Conservation (phyloP, 2,888 invertebrate species). For the Linyphia triangularis region DNA sequence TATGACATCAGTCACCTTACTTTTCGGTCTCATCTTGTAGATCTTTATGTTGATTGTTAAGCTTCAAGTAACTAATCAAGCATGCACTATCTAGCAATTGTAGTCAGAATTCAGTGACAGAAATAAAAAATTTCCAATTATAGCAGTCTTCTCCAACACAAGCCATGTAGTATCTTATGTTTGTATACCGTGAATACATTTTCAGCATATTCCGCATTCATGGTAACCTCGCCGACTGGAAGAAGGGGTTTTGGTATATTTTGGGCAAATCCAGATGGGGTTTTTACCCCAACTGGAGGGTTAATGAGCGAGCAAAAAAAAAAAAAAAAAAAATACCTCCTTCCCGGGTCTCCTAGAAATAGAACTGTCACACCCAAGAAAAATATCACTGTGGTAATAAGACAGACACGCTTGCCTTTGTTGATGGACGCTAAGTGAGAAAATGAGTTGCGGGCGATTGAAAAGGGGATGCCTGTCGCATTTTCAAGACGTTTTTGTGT, state of each 20-base stretch:
- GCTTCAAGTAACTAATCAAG: too few species aligned
- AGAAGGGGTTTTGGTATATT: conserved; percentile 13
- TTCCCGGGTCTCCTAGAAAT: conserved; percentile 6
- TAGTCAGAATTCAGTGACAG: too few species aligned
- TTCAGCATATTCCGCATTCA: too few species aligned
- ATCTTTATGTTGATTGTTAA: too few species aligned
- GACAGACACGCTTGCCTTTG: not conserved
- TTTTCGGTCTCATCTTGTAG: too few species aligned
- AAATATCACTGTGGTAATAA: not conserved
- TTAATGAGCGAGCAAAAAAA: not conserved
- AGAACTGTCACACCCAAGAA: conserved; percentile 2
- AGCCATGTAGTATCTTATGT: too few species aligned
- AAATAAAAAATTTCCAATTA: too few species aligned
- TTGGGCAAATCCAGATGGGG: conserved; percentile 20
- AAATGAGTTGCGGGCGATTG: not conserved
- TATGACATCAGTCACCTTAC: too few species aligned
- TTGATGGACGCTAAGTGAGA: not conserved
- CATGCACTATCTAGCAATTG: too few species aligned
- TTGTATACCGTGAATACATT: too few species aligned
- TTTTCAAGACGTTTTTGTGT: not conserved
- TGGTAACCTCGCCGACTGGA: too few species aligned
- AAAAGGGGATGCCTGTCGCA: not conserved
- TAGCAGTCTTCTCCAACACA: too few species aligned
- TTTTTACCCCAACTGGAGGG: conserved; percentile 17
- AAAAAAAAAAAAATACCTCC: conserved; percentile 4